phyloP scores from a whole-genome alignment of 2,888 invertebrate genomes.

The Athalia cordata region DNA sequence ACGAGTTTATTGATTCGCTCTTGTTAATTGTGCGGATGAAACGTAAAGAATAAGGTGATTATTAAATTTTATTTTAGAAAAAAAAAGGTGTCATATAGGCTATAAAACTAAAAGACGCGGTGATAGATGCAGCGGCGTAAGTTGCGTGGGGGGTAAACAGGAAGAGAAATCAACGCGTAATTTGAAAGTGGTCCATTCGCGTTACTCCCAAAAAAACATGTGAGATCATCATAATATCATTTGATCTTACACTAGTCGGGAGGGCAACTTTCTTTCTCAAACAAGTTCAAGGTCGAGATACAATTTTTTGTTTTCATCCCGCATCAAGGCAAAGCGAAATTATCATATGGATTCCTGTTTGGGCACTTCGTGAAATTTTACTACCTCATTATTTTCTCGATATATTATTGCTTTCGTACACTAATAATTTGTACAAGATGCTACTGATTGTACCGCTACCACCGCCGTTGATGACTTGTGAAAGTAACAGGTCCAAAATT shows the following conservation, averaged over 20 bases:
- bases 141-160: not conserved
- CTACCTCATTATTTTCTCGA: conserved; percentile 3
- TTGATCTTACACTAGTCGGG: conserved; percentile 43
- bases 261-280: conserved; percentile 54
- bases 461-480: not conserved
- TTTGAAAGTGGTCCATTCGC: conserved; percentile 54
- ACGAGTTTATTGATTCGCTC: not conserved
- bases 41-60: not conserved
- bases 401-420: not conserved
- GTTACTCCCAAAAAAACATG: conserved; percentile 12
- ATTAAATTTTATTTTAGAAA: too few relatives aligned
- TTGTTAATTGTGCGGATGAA: not conserved
- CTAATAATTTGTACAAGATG: not conserved
- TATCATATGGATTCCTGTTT: not conserved
- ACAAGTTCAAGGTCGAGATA: conserved; percentile 56
- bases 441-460: not conserved
- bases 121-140: not conserved
- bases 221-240: conserved; percentile 49
- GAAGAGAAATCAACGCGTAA: conserved; percentile 45
- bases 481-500: not conserved
- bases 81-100: too few relatives aligned
- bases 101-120: not conserved
- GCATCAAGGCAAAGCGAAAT: not conserved
- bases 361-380: conserved; percentile 18
- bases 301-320: not conserved